phyloP scores from a whole-genome alignment of 2,888 invertebrate genomes.

The Drosophila demipolita region DNA sequence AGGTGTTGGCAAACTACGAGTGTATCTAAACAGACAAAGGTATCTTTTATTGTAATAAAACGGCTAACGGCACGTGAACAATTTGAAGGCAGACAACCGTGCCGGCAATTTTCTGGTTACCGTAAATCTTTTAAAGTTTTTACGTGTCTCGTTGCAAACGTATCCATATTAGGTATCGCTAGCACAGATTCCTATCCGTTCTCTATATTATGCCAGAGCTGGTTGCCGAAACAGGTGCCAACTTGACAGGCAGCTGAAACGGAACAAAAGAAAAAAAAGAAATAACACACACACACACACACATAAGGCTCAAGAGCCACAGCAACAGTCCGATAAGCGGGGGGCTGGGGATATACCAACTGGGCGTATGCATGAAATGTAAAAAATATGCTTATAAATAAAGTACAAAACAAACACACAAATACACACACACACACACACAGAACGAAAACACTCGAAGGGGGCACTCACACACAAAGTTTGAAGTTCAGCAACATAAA shows the following conservation, averaged over 20 bases:
- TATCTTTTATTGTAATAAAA: slow-evolving; percentile 66
- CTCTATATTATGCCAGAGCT: slow-evolving; percentile 43
- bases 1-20: slow-evolving; percentile 40
- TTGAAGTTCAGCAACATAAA: slow-evolving; percentile 76
- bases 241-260: slow-evolving; percentile 45
- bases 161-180: slow-evolving; percentile 35
- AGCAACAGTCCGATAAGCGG: background rate
- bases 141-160: slow-evolving; percentile 40
- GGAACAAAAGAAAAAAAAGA: slow-evolving; percentile 79
- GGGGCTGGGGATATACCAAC: slow-evolving; percentile 25
- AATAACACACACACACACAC: slow-evolving; percentile 49
- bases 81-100: slow-evolving; percentile 22
- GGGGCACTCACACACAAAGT: slow-evolving; percentile 38
- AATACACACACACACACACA: slow-evolving; percentile 9
- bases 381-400: slow-evolving; percentile 76
- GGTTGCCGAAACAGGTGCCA: slow-evolving; percentile 55
- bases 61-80: slow-evolving; percentile 46
- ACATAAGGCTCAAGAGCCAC: slow-evolving; percentile 27
- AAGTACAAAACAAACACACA: slow-evolving; percentile 39
- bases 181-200: slow-evolving; percentile 69
- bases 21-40: slow-evolving; percentile 41
- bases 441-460: background rate
- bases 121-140: slow-evolving; percentile 68
- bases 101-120: slow-evolving; percentile 16
- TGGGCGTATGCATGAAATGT: slow-evolving; percentile 74